Evolutionary conservation across 2,113 vertebrate species (phyloP).

Genomic region (Asarcornis scutulata): DNA sequence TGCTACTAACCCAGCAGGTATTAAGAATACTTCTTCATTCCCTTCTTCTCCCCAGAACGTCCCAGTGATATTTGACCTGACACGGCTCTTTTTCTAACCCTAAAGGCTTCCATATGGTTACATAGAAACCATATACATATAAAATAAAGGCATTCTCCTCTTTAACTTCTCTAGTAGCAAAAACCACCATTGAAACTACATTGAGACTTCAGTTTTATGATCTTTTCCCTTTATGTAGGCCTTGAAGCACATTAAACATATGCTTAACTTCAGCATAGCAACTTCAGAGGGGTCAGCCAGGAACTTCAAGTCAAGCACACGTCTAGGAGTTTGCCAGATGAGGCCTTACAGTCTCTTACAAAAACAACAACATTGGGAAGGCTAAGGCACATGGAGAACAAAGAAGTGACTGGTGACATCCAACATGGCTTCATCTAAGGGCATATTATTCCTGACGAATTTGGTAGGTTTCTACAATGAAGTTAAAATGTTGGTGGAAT

Average conservation of each 20-base stretch:
- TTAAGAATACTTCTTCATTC: background rate
- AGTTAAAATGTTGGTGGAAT: too few species aligned
- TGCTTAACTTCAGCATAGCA: background rate
- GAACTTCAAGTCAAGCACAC: background rate
- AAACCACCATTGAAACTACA: background rate
- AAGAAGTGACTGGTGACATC: too few species aligned
- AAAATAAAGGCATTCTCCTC: background rate
- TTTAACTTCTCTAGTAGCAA: background rate
- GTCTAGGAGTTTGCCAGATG: background rate
- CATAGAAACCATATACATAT: background rate
- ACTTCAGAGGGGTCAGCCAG: background rate
- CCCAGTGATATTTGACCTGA: background rate
- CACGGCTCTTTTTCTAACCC: background rate
- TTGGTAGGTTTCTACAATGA: too few species aligned
- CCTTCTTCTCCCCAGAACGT: background rate
- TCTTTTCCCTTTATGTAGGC: background rate
- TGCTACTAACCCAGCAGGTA: background rate
- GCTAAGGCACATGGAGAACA: too few species aligned
- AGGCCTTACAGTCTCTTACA: background rate
- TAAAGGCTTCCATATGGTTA: background rate
- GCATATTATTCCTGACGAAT: too few species aligned
- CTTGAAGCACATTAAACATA: background rate
- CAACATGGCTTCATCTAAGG: too few species aligned
- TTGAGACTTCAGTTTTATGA: background rate
- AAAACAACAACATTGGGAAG: too few species aligned